Conservation (phyloP, 1,140 invertebrate species). For the Zaprionus camerounensis region DNA sequence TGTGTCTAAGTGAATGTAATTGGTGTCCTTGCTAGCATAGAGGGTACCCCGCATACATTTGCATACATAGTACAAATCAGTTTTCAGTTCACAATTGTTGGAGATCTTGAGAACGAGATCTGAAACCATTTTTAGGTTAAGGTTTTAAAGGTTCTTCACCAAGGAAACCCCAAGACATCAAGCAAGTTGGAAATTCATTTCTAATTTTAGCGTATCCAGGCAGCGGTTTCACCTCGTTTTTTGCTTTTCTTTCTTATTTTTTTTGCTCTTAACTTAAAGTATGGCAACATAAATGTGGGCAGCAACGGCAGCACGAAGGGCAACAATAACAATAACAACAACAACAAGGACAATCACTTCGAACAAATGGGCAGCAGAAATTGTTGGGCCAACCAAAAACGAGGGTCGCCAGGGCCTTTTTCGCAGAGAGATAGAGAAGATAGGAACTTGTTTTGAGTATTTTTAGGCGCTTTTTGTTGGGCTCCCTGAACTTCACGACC, state of each 20-base stretch:
- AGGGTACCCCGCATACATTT: neutral
- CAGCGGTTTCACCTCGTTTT: neutral
- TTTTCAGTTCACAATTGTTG: neutral
- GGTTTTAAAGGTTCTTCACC: too few relatives aligned
- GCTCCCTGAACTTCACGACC: conserved; percentile 46
- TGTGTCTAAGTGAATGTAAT: conserved; percentile 53
- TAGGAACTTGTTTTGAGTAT: conserved; percentile 72
- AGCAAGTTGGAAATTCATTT: neutral
- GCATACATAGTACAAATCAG: neutral
- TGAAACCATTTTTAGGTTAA: too few relatives aligned
- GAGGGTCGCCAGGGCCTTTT: conserved; percentile 59
- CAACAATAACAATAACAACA: conserved; percentile 58
- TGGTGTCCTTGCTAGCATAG: conserved; percentile 59
- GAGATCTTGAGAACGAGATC: neutral
- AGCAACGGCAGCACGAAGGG: conserved; percentile 38
- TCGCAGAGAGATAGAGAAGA: conserved; percentile 34
- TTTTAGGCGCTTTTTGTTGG: conserved; percentile 73
- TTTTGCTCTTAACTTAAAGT: conserved; percentile 75
- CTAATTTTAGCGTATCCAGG: neutral
- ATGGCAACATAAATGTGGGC: conserved; percentile 81
- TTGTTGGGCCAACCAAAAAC: conserved; percentile 69
- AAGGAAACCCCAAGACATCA: too few relatives aligned
- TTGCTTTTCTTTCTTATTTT: conserved; percentile 25
- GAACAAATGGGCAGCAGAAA: conserved; percentile 57
- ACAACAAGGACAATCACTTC: conserved; percentile 36